A percentile compares a stretch with the other conserved stretches of the same genome.
phyloP scores from a whole-genome alignment of 2,888 invertebrate genomes.

The Hirudinaria manillensis region DNA sequence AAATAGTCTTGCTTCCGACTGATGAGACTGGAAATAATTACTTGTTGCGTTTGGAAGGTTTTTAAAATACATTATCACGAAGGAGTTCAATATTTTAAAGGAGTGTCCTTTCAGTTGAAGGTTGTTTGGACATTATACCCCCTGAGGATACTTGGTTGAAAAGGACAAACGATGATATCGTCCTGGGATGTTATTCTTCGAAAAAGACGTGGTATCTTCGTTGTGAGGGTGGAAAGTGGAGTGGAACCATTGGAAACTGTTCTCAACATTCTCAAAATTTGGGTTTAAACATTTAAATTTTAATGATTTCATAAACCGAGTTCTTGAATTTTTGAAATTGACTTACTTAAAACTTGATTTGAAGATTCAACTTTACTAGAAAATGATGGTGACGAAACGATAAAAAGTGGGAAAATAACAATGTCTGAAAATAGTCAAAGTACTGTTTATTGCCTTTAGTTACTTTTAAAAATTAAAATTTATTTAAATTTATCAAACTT shows the following conservation, averaged over 20 bases:
- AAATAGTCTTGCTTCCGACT: neutral
- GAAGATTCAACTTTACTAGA: too few species aligned
- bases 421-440: constrained; percentile 9
- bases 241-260: constrained; percentile 29
- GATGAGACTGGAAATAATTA: neutral
- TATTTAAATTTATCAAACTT: neutral
- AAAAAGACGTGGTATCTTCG: too few species aligned
- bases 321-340: neutral
- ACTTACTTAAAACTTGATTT: neutral
- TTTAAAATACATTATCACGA: too few species aligned
- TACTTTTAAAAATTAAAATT: neutral
- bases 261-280: neutral
- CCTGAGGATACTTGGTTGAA: too few species aligned
- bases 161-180: too few species aligned
- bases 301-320: neutral
- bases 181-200: too few species aligned
- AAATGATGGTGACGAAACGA: too few species aligned
- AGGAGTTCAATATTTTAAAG: too few species aligned
- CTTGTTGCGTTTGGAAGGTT: neutral
- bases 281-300: too few species aligned
- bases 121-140: neutral
- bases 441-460: neutral
- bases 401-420: neutral
- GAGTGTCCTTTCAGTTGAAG: neutral
- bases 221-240: neutral